phyloP scores from a whole-genome alignment of 2,797 vertebrate genomes.

The Anisognathus igniventris region DNA sequence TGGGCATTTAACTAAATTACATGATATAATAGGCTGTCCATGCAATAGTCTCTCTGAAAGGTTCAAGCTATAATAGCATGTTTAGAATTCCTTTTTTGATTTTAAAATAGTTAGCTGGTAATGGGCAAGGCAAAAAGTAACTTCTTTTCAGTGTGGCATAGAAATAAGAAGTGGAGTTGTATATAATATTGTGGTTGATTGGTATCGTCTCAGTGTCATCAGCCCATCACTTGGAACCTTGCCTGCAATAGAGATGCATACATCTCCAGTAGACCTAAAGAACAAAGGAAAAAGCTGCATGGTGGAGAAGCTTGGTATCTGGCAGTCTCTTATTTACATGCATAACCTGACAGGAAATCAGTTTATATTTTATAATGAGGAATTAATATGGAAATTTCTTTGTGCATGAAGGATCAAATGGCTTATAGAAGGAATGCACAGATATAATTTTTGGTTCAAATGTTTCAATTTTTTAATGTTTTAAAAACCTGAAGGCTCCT shows the following conservation, averaged over 20 bases:
- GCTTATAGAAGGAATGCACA: not conserved
- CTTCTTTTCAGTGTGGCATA: not conserved
- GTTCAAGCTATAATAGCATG: not conserved
- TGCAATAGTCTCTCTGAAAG: constrained; percentile 36
- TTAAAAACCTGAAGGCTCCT: not conserved
- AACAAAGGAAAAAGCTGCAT: not conserved
- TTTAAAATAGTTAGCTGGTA: not conserved
- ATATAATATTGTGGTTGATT: not conserved
- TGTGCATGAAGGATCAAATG: not conserved
- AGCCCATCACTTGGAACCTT: not conserved
- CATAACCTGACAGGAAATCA: not conserved
- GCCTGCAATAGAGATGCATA: not conserved
- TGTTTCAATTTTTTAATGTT: not conserved
- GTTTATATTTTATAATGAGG: not conserved
- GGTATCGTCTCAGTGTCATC: not conserved
- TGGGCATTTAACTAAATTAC: not conserved
- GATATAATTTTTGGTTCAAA: not conserved
- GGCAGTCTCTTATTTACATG: not conserved
- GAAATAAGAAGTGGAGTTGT: not conserved
- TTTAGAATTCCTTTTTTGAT: not conserved
- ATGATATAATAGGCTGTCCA: not conserved
- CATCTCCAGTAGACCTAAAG: not conserved
- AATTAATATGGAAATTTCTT: not conserved
- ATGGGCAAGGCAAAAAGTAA: not conserved
- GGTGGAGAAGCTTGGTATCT: not conserved